Evolutionary conservation across 2,797 vertebrate species (phyloP).

Genomic region (Lindbergichthys nudifrons): DNA sequence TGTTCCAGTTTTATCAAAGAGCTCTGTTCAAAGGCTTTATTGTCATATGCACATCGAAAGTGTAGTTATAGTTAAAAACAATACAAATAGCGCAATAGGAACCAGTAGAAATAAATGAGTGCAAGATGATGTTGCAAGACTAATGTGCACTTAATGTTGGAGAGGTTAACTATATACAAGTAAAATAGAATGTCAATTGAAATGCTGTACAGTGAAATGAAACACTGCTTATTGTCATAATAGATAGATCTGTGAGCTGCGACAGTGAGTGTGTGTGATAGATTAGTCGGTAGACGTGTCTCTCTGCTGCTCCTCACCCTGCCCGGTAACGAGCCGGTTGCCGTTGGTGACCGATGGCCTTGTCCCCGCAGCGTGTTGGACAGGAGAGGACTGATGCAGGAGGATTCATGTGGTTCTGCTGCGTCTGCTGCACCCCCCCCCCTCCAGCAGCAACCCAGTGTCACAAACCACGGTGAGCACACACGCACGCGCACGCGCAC

Average conservation of each 20-base stretch:
- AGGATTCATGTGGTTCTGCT: conserved; percentile 58
- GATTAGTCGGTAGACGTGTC: conserved; percentile 25
- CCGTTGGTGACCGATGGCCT: conserved; percentile 52
- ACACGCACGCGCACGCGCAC: conserved; percentile 20
- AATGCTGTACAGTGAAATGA: too few relatives aligned
- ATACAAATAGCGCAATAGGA: too few relatives aligned
- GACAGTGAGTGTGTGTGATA: conserved; percentile 8
- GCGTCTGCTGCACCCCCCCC: conserved; percentile 44
- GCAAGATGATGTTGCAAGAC: too few relatives aligned
- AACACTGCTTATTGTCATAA: too few relatives aligned
- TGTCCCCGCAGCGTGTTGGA: conserved; percentile 83
- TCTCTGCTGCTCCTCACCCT: not conserved
- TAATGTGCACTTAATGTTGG: too few relatives aligned
- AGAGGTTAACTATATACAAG: too few relatives aligned
- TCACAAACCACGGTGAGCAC: conserved; percentile 82
- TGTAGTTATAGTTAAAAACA: too few relatives aligned
- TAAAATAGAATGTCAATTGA: too few relatives aligned
- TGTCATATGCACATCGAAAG: too few relatives aligned
- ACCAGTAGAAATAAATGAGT: too few relatives aligned
- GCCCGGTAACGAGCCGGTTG: conserved; percentile 37
- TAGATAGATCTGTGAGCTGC: too few relatives aligned
- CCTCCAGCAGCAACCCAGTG: conserved; percentile 57
- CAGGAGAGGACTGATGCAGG: conserved; percentile 84
- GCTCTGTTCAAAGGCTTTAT: not conserved
- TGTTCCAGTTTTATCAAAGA: not conserved